Base-by-base conservation (phyloP, 2,888 invertebrate genomes). In the Creontiades dilutus region DNA sequence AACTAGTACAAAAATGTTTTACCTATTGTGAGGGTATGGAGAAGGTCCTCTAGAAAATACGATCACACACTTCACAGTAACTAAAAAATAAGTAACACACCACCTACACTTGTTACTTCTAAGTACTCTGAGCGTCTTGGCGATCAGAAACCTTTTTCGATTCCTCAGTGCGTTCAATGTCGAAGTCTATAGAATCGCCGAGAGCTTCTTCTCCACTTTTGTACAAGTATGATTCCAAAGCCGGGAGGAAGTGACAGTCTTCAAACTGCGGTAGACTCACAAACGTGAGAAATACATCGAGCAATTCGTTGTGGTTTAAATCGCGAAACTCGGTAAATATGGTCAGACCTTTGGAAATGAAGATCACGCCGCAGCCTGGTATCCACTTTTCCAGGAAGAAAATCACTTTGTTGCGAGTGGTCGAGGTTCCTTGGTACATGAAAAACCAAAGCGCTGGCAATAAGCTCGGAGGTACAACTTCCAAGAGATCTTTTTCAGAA, bases 371-470 rank as follows among this genome's bases (percentile, higher is more conserved):
- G n/a, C 88, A 90, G 14, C 86, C 91, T 46, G 91, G 90, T 4
- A 91, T 82, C 91, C 91, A 91, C 52, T 82, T 90, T 80, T 91
- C 91, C 14, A 91, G 37, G 11, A 13, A 68, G 7, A 88, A 88
- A 7, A 91, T 90, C 7, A 91, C 76, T 89, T 91, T 82, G 27
- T n/a, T 28, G 37, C 55, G 19, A 61, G 46, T 37, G 2, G 28
- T 1, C n/a, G 48, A 0, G 7, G 78, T 47, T 11, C 55, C 80
- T 68, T 91, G 89, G 7, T 19, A 68, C 0, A 87, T 28, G 84
- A 91, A 91, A 84, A 89, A 91, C 90, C 90, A 91, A 14, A 91
- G 55, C n/a, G 61, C 48, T 46, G 76, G 90, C 46, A 90, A 19
- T 9, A 90, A 55, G 13, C 90, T 27, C 19, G 76, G 48, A 27